phyloP scores from a whole-genome alignment of 2,888 invertebrate species.

The Diogma glabrata region DNA sequence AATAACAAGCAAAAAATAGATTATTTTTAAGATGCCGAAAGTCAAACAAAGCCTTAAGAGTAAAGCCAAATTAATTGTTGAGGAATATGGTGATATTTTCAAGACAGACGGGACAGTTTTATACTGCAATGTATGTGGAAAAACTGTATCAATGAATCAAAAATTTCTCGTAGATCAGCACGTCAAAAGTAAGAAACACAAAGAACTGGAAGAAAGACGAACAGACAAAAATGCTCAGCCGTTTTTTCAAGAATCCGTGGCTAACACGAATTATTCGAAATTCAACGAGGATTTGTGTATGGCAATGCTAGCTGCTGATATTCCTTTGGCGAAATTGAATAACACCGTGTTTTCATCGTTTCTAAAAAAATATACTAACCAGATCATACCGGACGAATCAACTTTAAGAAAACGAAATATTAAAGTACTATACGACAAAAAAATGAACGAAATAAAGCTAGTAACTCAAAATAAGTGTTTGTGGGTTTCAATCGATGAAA shows the following conservation, averaged over 20 bases:
- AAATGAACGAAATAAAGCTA: background rate
- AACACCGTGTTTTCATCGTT: background rate
- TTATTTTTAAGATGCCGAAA: no score
- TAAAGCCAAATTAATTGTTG: background rate
- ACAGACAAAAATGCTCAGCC: no score
- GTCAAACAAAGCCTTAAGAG: background rate
- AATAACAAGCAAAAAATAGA: no score
- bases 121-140: background rate
- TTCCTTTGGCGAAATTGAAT: background rate
- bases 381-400: conserved; percentile 2
- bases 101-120: conserved; percentile 2
- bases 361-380: background rate
- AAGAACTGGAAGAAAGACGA: background rate
- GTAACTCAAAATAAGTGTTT: background rate
- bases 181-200: background rate
- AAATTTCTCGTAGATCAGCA: background rate
- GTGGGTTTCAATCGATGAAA: background rate
- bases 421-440: background rate
- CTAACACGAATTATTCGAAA: no score
- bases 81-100: background rate
- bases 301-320: no score
- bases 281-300: no score
- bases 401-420: conserved; percentile 1
- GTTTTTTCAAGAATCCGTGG: no score
- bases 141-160: background rate